Base-by-base conservation (phyloP, 2,797 vertebrate species). In the Bucorvus abyssinicus region DNA sequence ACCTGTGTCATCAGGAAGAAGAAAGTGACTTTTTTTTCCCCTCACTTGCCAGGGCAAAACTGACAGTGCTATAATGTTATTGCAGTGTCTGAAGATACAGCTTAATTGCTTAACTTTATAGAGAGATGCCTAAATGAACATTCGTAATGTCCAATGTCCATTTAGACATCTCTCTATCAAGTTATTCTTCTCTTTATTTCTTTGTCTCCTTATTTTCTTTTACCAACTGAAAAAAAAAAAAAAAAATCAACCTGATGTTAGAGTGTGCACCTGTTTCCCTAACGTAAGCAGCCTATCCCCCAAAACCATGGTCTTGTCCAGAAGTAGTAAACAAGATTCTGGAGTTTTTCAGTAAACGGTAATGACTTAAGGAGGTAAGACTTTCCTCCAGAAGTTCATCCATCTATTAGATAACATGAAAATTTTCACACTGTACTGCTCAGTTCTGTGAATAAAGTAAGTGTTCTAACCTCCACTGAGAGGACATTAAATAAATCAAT, bases 1-100 rank as follows among this genome's bases (percentile, higher is more conserved):
- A 88, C 13, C 17, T 73, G 16, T 88, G 63, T 97, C 38, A 63
- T 27, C 47, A 78, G 87, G 55, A 89, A 90, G 65, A 91, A 93
- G 69, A 83, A 94, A 84, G 13, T 22, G 6, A 52, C 30, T 82
- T 93, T 68, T 82, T 40, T 40, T 38, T 20, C 59, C 73, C 85
- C 24, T 40, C 50, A 42, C 2, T 45, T 56, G 3, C 18, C 19
- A 80, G 16, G 23, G 74, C 47, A 84, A 83, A 95, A 71, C 14
- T n/a, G 34, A 50, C 38, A 61, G 44, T 23, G 11, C 16, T 61
- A 10, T 9, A 60, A 76, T 19, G 8, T 32, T 55, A 73, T 7
- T 77, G 56, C 34, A 56, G 13, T 32, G 11, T 38, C 64, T 53
- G n/a, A 87, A 82, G 6, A 38, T 8, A 29, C 0, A 64, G 10